Conservation (phyloP, 2,113 vertebrate genomes). For the Trogon surrucura region DNA sequence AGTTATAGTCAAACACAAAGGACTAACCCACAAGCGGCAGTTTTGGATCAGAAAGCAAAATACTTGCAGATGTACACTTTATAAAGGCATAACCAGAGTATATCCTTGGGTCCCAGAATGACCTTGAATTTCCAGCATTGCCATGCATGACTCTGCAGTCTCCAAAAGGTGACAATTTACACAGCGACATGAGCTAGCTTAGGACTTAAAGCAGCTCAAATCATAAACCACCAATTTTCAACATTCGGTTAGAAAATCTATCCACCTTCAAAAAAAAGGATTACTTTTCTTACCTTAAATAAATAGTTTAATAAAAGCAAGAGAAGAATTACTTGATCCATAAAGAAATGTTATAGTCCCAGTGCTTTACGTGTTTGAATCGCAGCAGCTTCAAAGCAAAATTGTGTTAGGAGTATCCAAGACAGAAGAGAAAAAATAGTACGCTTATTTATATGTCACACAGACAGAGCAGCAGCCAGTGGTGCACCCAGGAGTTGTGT, state of each 20-base stretch:
- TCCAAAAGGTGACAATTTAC: background rate
- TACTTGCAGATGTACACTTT: background rate
- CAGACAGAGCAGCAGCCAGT: background rate
- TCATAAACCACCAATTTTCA: background rate
- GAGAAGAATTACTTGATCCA: slow-evolving; percentile 68
- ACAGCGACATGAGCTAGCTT: background rate
- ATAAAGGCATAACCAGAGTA: background rate
- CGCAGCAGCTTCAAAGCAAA: slow-evolving; percentile 3
- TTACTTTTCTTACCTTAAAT: slow-evolving; percentile 73
- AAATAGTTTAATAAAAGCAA: slow-evolving; percentile 62
- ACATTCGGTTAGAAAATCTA: background rate
- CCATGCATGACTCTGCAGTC: background rate
- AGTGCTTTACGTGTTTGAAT: background rate
- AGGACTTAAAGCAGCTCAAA: background rate
- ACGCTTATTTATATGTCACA: background rate
- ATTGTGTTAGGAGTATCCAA: background rate
- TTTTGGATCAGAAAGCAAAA: background rate
- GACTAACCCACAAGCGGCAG: background rate
- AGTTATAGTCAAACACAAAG: background rate
- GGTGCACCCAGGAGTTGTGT: rapidly evolving
- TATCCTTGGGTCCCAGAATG: background rate
- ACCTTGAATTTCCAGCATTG: background rate
- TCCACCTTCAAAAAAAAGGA: background rate
- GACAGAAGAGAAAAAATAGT: background rate
- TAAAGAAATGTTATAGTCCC: background rate